A percentile compares a stretch with the other conserved stretches of the same genome.
Conservation (phyloP, 2,797 vertebrate genomes). For the Lateolabrax maculatus region DNA sequence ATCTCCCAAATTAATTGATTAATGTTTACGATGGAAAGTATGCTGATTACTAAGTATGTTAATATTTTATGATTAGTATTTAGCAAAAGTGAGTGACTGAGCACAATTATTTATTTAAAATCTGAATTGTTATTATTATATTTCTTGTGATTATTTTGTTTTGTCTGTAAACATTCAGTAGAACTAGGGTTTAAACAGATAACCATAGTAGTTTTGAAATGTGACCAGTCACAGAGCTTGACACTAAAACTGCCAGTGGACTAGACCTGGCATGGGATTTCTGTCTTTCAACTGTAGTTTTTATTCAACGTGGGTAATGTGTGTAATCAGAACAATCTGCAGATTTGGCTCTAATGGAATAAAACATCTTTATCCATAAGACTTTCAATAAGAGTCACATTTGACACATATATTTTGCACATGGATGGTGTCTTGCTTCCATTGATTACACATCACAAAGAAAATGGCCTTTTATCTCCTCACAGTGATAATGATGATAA, state of each 20-base stretch:
- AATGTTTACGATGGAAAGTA: not conserved
- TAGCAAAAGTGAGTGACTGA: not conserved
- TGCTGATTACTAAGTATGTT: not conserved
- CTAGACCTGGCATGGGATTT: not conserved
- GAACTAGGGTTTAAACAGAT: not conserved
- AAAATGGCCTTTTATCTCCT: slow-evolving; percentile 54
- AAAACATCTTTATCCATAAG: slow-evolving; percentile 30
- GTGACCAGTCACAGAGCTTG: slow-evolving; percentile 26
- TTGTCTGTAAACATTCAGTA: not conserved
- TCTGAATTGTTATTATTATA: not conserved
- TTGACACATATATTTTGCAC: slow-evolving; percentile 31
- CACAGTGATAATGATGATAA: slow-evolving; percentile 70
- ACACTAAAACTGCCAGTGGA: slow-evolving; percentile 15
- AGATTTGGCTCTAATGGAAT: slow-evolving; percentile 31
- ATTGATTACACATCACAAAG: slow-evolving; percentile 54
- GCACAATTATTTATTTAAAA: not conserved
- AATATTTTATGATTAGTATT: not conserved
- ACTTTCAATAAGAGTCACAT: slow-evolving; percentile 25
- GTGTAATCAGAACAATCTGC: slow-evolving; percentile 48
- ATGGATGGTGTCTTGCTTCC: slow-evolving; percentile 40
- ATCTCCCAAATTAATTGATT: not conserved
- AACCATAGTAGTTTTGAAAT: not conserved
- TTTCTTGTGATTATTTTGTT: not conserved
- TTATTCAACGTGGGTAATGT: slow-evolving; percentile 25
- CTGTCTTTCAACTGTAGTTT: slow-evolving; percentile 7